Conservation (phyloP, 2,113 vertebrate genomes). For the Dolichotis patagonum region DNA sequence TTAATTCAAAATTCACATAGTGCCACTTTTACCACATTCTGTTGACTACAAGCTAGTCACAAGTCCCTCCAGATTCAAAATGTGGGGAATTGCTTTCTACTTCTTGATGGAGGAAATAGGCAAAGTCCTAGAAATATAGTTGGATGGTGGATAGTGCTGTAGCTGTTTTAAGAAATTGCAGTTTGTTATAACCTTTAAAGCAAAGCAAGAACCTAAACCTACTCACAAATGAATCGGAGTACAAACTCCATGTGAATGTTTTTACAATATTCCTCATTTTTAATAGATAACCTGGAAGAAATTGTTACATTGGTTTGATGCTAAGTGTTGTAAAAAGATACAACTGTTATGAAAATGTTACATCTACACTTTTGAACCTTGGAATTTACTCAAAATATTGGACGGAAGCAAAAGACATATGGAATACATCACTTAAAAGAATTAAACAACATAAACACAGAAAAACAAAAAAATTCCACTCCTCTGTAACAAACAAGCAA, state of each 20-base stretch:
- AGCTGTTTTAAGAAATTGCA: background rate
- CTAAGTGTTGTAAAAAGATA: background rate
- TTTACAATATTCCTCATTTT: background rate
- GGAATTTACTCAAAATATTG: constrained; percentile 16
- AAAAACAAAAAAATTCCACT: background rate
- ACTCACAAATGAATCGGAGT: background rate
- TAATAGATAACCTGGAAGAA: background rate
- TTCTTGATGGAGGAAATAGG: background rate
- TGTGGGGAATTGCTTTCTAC: background rate
- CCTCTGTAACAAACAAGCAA: background rate
- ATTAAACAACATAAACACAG: background rate
- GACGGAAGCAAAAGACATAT: background rate
- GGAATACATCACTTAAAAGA: background rate
- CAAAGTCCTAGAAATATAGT: background rate
- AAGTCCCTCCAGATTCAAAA: background rate
- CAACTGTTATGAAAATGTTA: background rate
- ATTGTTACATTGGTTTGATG: background rate
- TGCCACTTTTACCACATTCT: background rate
- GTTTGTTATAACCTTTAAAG: background rate
- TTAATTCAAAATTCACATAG: background rate
- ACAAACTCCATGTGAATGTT: background rate
- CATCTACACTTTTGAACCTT: background rate
- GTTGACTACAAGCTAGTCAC: background rate
- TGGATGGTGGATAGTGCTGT: background rate
- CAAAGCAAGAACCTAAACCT: background rate